These are phyloP conservation scores for Lithobates sylvaticus DNA, from an alignment of 2,797 vertebrate genomes.

Conservation along the genomic window DNA sequence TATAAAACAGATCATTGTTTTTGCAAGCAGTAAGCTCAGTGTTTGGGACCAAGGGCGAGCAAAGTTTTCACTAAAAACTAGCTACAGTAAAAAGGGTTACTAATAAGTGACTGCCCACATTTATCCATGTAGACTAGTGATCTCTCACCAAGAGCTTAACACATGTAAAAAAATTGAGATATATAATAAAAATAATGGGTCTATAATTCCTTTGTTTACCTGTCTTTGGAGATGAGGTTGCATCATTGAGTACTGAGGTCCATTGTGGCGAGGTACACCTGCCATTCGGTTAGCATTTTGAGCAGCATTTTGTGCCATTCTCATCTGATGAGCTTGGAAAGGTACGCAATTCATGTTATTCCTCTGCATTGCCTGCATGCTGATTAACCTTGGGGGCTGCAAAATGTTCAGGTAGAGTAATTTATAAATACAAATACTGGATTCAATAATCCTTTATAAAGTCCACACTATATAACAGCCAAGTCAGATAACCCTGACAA, in stretches of 20 bases:
- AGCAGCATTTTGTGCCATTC: slow-evolving; percentile 85
- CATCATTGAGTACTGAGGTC: slow-evolving; percentile 96
- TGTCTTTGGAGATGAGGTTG: slow-evolving; percentile 98
- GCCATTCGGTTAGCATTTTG: slow-evolving; percentile 80
- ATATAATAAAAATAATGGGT: not conserved
- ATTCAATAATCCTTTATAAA: too few relatives aligned
- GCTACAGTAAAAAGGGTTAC: too few relatives aligned
- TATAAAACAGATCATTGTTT: too few relatives aligned
- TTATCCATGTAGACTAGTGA: not conserved
- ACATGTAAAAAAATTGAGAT: too few relatives aligned
- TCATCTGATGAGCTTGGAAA: slow-evolving; percentile 93
- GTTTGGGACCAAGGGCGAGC: too few relatives aligned
- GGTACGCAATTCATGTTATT: slow-evolving; percentile 92
- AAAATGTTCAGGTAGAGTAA: slow-evolving; percentile 60
- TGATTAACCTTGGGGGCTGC: slow-evolving; percentile 97
- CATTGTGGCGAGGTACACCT: slow-evolving; percentile 89
- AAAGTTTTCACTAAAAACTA: too few relatives aligned
- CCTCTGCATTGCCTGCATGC: slow-evolving; percentile 94
- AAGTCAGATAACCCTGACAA: too few relatives aligned
- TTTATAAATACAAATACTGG: too few relatives aligned
- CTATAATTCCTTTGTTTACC: slow-evolving; percentile 73
- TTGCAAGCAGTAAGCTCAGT: too few relatives aligned
- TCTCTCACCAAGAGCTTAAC: too few relatives aligned
- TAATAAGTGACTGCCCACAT: too few relatives aligned
- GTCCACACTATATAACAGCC: too few relatives aligned